phyloP scores from a whole-genome alignment of 2,888 invertebrate species.

The Drosophila percnosoma region DNA sequence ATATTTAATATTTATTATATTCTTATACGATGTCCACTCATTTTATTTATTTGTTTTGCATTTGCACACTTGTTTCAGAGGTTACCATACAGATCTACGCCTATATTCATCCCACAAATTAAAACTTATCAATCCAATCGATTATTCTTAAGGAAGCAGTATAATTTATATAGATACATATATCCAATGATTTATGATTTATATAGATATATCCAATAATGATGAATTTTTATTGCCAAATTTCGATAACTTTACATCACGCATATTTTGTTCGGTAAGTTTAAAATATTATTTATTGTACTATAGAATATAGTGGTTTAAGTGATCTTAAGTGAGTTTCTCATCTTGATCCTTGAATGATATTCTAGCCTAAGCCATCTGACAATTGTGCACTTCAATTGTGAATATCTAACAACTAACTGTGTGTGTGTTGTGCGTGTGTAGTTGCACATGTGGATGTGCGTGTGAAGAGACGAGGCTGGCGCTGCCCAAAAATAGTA shows the following conservation, averaged over 20 bases:
- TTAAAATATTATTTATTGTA: background rate
- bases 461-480: background rate
- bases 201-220: background rate
- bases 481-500: slow-evolving; percentile 42
- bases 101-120: background rate
- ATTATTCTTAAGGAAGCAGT: background rate
- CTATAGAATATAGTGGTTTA: background rate
- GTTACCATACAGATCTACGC: background rate
- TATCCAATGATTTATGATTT: too few species aligned
- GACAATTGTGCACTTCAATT: background rate
- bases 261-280: background rate
- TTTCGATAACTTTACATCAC: rapidly evolving
- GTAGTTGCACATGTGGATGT: background rate
- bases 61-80: background rate
- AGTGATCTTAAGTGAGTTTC: background rate
- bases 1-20: too few species aligned
- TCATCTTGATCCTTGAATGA: background rate
- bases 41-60: background rate
- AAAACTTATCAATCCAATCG: background rate
- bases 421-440: background rate
- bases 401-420: background rate
- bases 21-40: background rate
- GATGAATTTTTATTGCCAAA: background rate
- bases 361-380: background rate
- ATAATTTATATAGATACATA: background rate